These are phyloP conservation scores for Alouatta palliata DNA, from an alignment of 2,113 vertebrate species.

Conservation along the genomic window DNA sequence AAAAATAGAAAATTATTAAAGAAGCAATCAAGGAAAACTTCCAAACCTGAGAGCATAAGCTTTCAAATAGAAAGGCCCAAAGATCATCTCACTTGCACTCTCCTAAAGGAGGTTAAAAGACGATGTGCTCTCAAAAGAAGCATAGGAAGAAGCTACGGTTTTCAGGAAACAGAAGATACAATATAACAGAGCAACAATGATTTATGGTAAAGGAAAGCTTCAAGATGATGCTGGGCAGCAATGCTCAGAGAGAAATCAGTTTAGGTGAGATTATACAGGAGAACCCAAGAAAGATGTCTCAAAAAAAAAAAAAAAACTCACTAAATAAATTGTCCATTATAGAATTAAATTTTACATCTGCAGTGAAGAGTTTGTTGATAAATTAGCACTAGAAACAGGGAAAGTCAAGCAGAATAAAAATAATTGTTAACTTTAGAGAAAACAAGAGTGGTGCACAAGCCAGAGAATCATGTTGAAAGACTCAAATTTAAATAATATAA, in stretches of 20 bases:
- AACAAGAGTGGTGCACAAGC: not conserved
- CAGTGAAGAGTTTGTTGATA: not conserved
- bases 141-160: not conserved
- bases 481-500: not conserved
- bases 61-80: not conserved
- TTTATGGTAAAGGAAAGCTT: not conserved
- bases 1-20: not conserved
- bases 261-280: not conserved
- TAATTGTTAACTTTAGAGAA: not conserved
- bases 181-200: not conserved
- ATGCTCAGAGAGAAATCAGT: not conserved
- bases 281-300: not conserved
- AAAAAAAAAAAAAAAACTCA: not conserved
- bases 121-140: not conserved
- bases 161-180: constrained; percentile 25
- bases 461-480: not conserved
- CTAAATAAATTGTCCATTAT: not conserved
- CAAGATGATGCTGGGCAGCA: not conserved
- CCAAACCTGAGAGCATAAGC: not conserved
- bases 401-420: not conserved
- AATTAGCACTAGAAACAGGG: not conserved
- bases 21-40: not conserved
- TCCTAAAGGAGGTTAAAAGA: constrained; percentile 4
- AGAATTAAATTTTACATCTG: not conserved
- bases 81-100: not conserved